Percentiles rank a stretch among this genome's conserved stretches.
Evolutionary conservation across 2,113 vertebrate species (phyloP).

Genomic region (Ctenodactylus gundi): DNA sequence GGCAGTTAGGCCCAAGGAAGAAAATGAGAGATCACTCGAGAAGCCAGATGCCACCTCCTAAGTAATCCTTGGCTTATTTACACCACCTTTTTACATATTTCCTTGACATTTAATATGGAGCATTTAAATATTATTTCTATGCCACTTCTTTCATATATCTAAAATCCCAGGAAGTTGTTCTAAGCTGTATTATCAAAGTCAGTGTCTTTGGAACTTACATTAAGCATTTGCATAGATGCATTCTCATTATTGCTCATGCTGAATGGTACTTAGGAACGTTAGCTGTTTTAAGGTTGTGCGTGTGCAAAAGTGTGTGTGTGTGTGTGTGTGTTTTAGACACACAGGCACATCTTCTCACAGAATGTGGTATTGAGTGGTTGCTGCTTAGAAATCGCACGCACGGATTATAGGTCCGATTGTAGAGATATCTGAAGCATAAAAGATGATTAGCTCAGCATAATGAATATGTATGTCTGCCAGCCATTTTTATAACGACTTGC

Average conservation of each 20-base stretch:
- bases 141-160: neutral
- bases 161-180: neutral
- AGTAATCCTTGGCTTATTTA: neutral
- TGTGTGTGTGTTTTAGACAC: neutral
- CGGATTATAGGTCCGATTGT: conserved; percentile 78
- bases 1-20: neutral
- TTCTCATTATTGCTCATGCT: neutral
- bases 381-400: conserved; percentile 66
- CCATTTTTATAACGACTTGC: conserved; percentile 85
- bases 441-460: conserved; percentile 83
- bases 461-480: conserved; percentile 84
- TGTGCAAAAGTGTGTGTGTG: neutral
- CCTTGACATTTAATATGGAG: neutral
- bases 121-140: neutral
- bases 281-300: neutral
- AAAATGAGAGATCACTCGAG: neutral
- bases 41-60: neutral
- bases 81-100: conserved; percentile 42
- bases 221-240: neutral
- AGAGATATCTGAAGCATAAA: conserved; percentile 79
- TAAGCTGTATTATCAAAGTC: neutral
- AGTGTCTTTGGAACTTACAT: conserved; percentile 37
- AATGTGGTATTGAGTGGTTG: conserved; percentile 36
- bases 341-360: neutral
- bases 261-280: conserved; percentile 44